Conservation (phyloP, 2,113 vertebrate species). For the Gavialis gangeticus region DNA sequence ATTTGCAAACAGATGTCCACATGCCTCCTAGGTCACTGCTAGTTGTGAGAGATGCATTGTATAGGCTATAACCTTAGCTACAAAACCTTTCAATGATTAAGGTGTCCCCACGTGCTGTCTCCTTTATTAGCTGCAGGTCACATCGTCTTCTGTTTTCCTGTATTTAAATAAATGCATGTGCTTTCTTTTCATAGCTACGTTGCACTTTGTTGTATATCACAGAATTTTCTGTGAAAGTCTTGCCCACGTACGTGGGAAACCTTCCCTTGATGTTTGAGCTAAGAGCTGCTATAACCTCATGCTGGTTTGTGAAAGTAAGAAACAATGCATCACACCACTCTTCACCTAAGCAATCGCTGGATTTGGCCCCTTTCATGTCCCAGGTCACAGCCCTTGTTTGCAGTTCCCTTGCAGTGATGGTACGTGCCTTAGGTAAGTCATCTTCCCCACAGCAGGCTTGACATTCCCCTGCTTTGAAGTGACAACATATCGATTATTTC, state of each 20-base stretch:
- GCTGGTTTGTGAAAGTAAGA: not conserved
- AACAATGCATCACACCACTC: not conserved
- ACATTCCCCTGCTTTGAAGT: not conserved
- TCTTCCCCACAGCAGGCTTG: accelerated
- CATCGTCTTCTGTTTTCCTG: not conserved
- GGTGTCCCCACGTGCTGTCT: not conserved
- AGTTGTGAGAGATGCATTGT: not conserved
- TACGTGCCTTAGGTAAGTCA: not conserved
- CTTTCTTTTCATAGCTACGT: not conserved
- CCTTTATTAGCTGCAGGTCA: not conserved
- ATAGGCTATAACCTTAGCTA: not conserved
- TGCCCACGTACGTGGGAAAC: not conserved
- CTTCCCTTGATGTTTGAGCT: no score
- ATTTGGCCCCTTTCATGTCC: not conserved
- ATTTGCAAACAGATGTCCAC: accelerated
- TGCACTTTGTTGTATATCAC: not conserved
- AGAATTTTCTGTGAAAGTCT: no score
- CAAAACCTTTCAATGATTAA: not conserved
- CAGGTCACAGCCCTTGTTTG: not conserved
- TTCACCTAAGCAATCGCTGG: not conserved
- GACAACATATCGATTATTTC: accelerated
- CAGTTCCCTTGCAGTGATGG: not conserved
- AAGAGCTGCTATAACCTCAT: not conserved
- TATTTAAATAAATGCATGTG: not conserved
- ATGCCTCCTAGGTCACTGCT: not conserved